phyloP scores from a whole-genome alignment of 2,888 invertebrate genomes.

The Apocheima hispidaria region DNA sequence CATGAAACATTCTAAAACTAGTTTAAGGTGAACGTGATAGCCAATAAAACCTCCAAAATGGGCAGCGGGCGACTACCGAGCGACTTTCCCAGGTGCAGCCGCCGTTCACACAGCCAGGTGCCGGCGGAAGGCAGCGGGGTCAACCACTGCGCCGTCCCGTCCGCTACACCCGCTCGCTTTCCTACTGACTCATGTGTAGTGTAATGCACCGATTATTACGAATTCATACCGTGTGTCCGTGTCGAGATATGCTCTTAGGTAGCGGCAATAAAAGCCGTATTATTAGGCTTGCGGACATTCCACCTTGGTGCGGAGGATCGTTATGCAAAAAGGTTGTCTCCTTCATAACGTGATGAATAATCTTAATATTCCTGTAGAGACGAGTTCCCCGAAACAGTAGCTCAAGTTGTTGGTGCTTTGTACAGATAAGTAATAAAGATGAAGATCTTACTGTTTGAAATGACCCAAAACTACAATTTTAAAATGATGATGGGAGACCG shows the following conservation, averaged over 20 bases:
- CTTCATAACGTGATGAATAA: conserved; percentile 55
- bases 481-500: conserved; percentile 29
- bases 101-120: conserved; percentile 65
- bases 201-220: conserved; percentile 42
- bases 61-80: conserved; percentile 72
- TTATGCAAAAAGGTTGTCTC: conserved; percentile 57
- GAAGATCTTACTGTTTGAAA: conserved; percentile 51
- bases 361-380: conserved; percentile 59
- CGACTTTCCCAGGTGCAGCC: conserved; percentile 75
- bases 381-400: conserved; percentile 65
- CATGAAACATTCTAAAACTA: conserved; percentile 76
- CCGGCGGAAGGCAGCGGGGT: conserved; percentile 59
- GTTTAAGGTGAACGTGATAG: conserved; percentile 79
- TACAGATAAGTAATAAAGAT: conserved; percentile 64
- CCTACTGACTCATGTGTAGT: conserved; percentile 41
- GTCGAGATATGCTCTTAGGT: conserved; percentile 41
- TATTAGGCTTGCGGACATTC: conserved; percentile 41
- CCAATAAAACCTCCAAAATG: conserved; percentile 80
- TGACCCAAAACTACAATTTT: conserved; percentile 43
- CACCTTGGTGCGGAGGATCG: conserved; percentile 41
- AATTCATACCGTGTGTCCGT: conserved; percentile 43
- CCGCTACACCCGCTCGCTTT: conserved; percentile 37
- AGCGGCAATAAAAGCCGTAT: conserved; percentile 43
- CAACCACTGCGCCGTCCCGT: conserved; percentile 52
- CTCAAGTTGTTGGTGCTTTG: conserved; percentile 58